Evolutionary conservation across 2,888 invertebrate genomes (phyloP), one percentile per base, ranked within the genome.

Genomic region (Lomographa bimaculata): DNA sequence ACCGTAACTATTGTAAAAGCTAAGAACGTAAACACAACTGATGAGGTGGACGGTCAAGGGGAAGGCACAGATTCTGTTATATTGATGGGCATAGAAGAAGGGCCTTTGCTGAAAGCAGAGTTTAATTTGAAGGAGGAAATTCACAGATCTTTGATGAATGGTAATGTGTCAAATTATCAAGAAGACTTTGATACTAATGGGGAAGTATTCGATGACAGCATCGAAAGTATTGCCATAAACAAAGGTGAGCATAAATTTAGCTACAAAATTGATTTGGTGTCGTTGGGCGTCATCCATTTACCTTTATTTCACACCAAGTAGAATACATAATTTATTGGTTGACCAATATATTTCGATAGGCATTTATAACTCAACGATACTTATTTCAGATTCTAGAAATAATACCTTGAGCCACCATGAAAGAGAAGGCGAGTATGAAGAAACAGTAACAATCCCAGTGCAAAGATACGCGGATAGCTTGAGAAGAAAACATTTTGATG

Each of bases 391-490:
- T 36, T 72, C 72, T 7, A 61, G 54, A 2, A 74, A 71, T 16
- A 53, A 39, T 47, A 82, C 85, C 1, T 51, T 82, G 8, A 83
- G 73, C 52, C 78, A 73, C 2, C 91, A 90, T 24, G 91, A 92
- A 64, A 79, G 91, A 42, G 91, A 91, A 60, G 87, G 90, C 7
- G 92, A 92, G 64, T 92, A 92, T 55, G 92, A 91, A 29, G 92
- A 92, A 61, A 90, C 90, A 7, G 82, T 89, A 3, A 71, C 86
- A 1, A 40, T 82, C 5, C 90, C 90, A n/a, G 89, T 90, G 5
- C 91, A 91, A 52, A 77, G 91, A 54, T 90, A 91, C 52, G 83
- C 91, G 7, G 91, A 91, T 47, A 91, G 91, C 54, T 66, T 91
- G 23, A 83, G 89, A 14, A 75, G 87, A 36, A 83, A 85, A 56